These are phyloP conservation scores for Phainopepla nitens DNA, from an alignment of 2,113 vertebrate genomes.

Conservation along the genomic window DNA sequence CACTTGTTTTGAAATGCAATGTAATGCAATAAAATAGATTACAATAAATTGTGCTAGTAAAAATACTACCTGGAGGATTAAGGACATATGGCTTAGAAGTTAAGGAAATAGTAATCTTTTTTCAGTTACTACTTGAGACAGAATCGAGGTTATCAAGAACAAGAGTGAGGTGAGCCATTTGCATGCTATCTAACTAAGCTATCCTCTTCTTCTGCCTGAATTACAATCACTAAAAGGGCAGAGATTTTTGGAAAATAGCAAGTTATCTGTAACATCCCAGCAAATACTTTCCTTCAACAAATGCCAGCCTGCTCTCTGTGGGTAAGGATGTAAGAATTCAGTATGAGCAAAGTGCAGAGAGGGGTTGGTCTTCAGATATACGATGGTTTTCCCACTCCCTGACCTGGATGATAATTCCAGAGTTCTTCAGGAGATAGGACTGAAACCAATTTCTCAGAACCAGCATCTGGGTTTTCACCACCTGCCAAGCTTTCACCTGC, in stretches of 20 bases:
- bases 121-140: background rate
- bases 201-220: background rate
- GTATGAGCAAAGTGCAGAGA: background rate
- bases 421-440: background rate
- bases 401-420: background rate
- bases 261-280: background rate
- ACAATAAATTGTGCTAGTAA: background rate
- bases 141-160: background rate
- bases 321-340: background rate
- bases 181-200: background rate
- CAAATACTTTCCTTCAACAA: background rate
- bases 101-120: background rate
- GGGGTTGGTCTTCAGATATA: background rate
- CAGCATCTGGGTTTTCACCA: background rate
- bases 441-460: background rate
- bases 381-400: background rate
- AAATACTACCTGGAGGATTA: background rate
- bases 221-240: background rate
- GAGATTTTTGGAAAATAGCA: background rate
- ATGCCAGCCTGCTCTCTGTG: background rate
- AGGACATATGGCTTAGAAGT: background rate
- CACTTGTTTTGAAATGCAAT: background rate
- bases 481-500: constrained; percentile 7
- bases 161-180: background rate
- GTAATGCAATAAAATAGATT: background rate